Evolutionary conservation across 1,140 invertebrate species (phyloP), one percentile per base, ranked within the genome.

Genomic region (Ostrea edulis): DNA sequence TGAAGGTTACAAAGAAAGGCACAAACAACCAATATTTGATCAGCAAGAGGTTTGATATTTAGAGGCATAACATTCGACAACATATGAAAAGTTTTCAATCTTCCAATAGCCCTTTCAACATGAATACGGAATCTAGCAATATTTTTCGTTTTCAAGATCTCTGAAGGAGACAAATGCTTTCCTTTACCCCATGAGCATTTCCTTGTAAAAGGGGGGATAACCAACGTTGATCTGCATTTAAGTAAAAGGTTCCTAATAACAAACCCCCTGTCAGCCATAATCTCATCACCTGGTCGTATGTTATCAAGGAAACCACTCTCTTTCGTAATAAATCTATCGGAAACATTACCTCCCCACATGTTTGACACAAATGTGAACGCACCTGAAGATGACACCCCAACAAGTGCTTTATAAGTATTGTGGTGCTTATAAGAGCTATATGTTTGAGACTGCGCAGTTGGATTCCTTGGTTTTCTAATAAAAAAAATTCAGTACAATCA

Each of bases 231-330:
- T 12, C 83, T 82, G 9, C 62, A 53, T 22, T 89, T 82, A 29
- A 81, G 22, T 58, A 89, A 81, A 12, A 84, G 53, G 58, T 86
- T 81, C 20, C n/a, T 25, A 7, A 89, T 89, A 8, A 84, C 65
- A 82, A 88, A 88, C 14, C 58, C 9, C 84, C 87, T 82, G 17
- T 88, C 77, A 62, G 88, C 88, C 88, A 89, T 89, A n/a, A 89
- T 65, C 54, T 22, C 54, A 22, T 89, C 85, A 71, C 52, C 52
- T 71, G 53, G 52, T 35, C 86, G 25, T 20, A 89, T 44, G 8
- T 86, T n/a, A 14, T 89, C 58, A 52, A 86, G 17, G 2, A 88
- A 17, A 14, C 87, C 87, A n/a, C 53, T 65, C 12, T 85, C 22
- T 8, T 22, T 51, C 0, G 84, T 88, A 14, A 88, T 29, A 58